These are phyloP conservation scores for Netelia virgata DNA, from an alignment of 2,888 invertebrate species.

Conservation along the genomic window DNA sequence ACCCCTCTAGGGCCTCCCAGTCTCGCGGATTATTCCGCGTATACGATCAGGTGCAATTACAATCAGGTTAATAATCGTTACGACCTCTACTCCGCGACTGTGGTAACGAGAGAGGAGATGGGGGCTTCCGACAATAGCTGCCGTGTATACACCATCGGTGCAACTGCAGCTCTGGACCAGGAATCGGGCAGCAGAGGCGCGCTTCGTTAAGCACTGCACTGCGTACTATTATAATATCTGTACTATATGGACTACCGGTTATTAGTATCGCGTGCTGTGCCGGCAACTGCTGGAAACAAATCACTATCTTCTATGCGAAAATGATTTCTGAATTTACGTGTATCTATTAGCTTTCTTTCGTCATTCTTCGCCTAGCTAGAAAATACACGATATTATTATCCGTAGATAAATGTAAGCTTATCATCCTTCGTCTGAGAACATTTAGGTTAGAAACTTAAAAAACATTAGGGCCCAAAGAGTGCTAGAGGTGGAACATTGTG, in stretches of 20 bases:
- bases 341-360: neutral
- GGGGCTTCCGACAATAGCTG: conserved; percentile 40
- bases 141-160: conserved; percentile 37
- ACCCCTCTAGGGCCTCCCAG: conserved; percentile 56
- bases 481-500: too few species aligned
- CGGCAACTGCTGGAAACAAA: neutral
- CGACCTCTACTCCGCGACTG: conserved; percentile 67
- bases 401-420: too few species aligned
- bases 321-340: neutral
- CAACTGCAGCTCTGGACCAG: conserved; percentile 36
- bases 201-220: conserved; percentile 73
- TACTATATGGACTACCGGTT: conserved; percentile 36
- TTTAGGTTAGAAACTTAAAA: too few species aligned
- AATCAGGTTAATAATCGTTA: conserved; percentile 83
- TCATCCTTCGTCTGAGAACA: too few species aligned
- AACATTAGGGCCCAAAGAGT: too few species aligned
- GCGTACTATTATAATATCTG: conserved; percentile 41
- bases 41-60: conserved; percentile 83
- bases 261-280: conserved; percentile 29
- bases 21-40: conserved; percentile 75
- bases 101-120: conserved; percentile 71
- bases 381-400: neutral
- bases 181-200: conserved; percentile 66
- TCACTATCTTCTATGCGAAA: neutral
- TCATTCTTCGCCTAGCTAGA: neutral